These are phyloP conservation scores for Lepidothrix coronata DNA, from an alignment of 2,113 vertebrate species.

Conservation along the genomic window DNA sequence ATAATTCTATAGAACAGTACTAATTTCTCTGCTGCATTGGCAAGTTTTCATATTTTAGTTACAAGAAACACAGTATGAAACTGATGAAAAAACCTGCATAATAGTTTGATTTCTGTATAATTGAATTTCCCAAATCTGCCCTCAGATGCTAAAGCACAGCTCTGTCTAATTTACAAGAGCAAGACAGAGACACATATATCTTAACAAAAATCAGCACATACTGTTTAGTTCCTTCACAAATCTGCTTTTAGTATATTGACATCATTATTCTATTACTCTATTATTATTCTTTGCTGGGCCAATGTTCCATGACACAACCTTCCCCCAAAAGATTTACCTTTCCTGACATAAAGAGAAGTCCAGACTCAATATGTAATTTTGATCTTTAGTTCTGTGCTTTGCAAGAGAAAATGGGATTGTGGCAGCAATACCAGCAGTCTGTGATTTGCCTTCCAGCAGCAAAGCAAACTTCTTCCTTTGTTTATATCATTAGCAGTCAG, in stretches of 20 bases:
- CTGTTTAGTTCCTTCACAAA: slow-evolving; percentile 29
- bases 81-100: not conserved
- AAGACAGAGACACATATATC: not conserved
- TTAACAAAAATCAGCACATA: slow-evolving; percentile 32
- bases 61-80: not conserved
- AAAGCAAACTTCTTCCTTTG: not conserved
- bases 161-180: slow-evolving; percentile 1
- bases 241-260: not conserved
- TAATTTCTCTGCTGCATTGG: slow-evolving; percentile 16
- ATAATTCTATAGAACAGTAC: not conserved
- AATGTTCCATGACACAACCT: not conserved
- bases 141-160: slow-evolving; percentile 1
- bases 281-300: not conserved
- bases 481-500: not conserved
- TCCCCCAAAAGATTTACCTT: not conserved
- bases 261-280: not conserved
- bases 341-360: not conserved
- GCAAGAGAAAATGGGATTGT: not conserved
- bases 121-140: slow-evolving; percentile 15
- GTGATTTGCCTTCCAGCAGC: not conserved
- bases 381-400: not conserved
- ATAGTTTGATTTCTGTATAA: slow-evolving; percentile 16
- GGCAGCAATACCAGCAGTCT: not conserved
- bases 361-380: not conserved
- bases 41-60: not conserved